Evolutionary conservation across 2,113 vertebrate genomes (phyloP).

Genomic region (Amblyopsis rosae): DNA sequence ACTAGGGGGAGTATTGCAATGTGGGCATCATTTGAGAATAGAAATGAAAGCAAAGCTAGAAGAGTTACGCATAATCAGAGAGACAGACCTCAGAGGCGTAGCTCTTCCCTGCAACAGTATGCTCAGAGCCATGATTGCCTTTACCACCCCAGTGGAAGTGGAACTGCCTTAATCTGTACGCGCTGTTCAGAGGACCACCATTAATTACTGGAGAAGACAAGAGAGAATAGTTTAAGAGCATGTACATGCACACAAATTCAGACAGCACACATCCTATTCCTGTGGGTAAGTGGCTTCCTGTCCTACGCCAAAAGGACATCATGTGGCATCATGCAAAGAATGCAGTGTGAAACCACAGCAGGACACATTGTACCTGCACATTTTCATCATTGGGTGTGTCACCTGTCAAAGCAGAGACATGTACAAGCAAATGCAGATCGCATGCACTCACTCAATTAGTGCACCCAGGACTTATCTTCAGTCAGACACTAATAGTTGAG

Average conservation of each 20-base stretch:
- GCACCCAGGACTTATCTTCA: no score
- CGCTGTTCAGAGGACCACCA: slow-evolving; percentile 87
- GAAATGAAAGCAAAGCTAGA: neutral
- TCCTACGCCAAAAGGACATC: neutral
- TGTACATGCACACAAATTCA: neutral
- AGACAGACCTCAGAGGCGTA: slow-evolving; percentile 87
- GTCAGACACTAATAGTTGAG: no score
- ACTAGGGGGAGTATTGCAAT: no score
- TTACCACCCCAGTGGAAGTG: slow-evolving; percentile 97
- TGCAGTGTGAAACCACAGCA: neutral
- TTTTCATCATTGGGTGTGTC: no score
- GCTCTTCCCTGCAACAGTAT: slow-evolving; percentile 85
- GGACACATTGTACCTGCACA: neutral
- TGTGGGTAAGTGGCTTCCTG: neutral
- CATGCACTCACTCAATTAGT: no score
- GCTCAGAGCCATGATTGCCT: slow-evolving; percentile 86
- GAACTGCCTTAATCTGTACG: slow-evolving; percentile 92
- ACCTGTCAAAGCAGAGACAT: no score
- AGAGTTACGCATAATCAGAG: neutral
- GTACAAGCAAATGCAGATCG: no score
- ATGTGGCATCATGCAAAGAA: slow-evolving; percentile 6
- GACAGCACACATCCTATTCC: neutral
- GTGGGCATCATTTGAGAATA: neutral
- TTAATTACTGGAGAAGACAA: slow-evolving; percentile 77
- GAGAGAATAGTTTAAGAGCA: neutral